Conservation (phyloP, 2,113 vertebrate species). For the Holacanthus passer region DNA sequence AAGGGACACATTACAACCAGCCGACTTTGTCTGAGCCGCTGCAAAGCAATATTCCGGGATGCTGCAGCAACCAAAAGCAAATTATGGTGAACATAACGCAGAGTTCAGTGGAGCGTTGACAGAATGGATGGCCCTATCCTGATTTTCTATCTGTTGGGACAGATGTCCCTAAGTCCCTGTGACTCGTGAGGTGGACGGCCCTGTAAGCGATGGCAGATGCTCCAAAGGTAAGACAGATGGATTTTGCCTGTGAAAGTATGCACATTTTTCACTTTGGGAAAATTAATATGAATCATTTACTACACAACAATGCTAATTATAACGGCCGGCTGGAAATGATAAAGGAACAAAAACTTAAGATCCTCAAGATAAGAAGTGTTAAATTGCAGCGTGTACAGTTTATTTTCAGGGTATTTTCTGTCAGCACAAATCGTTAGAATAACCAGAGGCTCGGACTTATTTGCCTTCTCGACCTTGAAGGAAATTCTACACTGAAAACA, state of each 20-base stretch:
- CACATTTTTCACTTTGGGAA: slow-evolving; percentile 72
- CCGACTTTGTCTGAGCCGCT: slow-evolving; percentile 77
- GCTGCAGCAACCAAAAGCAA: slow-evolving; percentile 80
- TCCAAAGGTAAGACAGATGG: slow-evolving; percentile 87
- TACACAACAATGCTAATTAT: slow-evolving; percentile 36
- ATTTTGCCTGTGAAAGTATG: slow-evolving; percentile 72
- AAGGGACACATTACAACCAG: slow-evolving; percentile 84
- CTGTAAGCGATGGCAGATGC: slow-evolving; percentile 86
- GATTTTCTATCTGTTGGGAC: slow-evolving; percentile 85
- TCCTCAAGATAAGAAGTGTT: neutral
- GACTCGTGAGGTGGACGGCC: slow-evolving; percentile 82
- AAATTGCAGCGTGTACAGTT: neutral
- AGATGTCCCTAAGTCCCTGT: slow-evolving; percentile 84
- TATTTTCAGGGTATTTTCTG: slow-evolving; percentile 1
- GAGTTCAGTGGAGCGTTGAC: slow-evolving; percentile 80
- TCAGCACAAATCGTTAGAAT: neutral
- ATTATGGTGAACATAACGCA: slow-evolving; percentile 81
- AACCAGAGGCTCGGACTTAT: slow-evolving; percentile 1
- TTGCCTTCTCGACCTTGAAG: slow-evolving; percentile 16
- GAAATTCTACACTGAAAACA: neutral
- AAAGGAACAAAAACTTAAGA: neutral
- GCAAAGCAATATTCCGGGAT: slow-evolving; percentile 83
- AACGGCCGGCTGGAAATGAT: slow-evolving; percentile 2
- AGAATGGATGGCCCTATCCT: slow-evolving; percentile 79
- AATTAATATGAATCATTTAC: slow-evolving; percentile 78